Conservation (phyloP, 2,113 vertebrate species). For the Plestiodon gilberti region DNA sequence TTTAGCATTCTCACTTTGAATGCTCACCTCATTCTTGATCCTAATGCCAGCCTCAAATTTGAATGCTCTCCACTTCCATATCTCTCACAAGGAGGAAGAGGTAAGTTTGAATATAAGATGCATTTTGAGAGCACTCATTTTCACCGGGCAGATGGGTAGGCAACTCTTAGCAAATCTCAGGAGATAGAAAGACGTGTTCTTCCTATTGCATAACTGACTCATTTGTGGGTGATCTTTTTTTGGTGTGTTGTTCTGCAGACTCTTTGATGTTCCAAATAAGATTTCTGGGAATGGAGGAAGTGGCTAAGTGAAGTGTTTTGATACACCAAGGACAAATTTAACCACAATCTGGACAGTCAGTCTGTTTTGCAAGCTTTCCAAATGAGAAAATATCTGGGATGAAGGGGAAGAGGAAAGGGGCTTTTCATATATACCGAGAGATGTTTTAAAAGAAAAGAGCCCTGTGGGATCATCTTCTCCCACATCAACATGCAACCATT, state of each 20-base stretch:
- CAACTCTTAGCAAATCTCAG: not conserved
- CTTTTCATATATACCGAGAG: not conserved
- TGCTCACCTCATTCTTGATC: not conserved
- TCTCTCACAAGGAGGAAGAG: not conserved
- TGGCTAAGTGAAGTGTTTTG: not conserved
- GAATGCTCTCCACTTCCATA: not conserved
- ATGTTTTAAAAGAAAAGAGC: not conserved
- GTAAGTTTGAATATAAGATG: not conserved
- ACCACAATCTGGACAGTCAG: not conserved
- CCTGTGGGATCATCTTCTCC: too few relatives aligned
- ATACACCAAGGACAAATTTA: slow-evolving; percentile 9
- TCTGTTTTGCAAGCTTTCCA: not conserved
- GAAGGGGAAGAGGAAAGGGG: too few relatives aligned
- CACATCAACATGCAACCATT: too few relatives aligned
- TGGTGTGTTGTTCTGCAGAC: not conserved
- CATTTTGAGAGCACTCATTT: not conserved
- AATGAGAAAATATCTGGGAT: not conserved
- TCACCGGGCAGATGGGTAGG: not conserved
- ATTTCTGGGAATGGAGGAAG: slow-evolving; percentile 1
- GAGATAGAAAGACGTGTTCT: not conserved
- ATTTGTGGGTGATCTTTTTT: not conserved
- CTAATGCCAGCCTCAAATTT: not conserved
- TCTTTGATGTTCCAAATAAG: not conserved
- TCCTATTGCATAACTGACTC: not conserved
- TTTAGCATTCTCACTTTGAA: too few relatives aligned